Conservation (phyloP, 2,113 vertebrate genomes). For the Recurvirostra avosetta region DNA sequence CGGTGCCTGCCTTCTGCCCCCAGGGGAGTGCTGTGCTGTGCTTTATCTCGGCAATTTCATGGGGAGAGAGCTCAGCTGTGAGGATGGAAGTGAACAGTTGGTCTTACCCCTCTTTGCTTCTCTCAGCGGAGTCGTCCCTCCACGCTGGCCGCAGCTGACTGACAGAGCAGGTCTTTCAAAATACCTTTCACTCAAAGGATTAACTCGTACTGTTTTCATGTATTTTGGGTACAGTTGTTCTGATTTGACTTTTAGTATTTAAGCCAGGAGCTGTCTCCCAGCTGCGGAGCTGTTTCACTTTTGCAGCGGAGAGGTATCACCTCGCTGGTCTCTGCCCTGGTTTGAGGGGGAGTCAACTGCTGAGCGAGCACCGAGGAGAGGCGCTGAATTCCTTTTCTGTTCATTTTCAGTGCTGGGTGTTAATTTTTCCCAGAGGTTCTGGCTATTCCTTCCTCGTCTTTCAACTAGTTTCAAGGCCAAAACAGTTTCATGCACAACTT, state of each 20-base stretch:
- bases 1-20: neutral
- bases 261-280: neutral
- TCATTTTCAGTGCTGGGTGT: neutral
- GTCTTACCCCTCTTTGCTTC: neutral
- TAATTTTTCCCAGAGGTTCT: neutral
- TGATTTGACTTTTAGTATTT: neutral
- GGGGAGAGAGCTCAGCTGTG: neutral
- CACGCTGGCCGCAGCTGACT: neutral
- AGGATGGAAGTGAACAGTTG: neutral
- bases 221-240: neutral
- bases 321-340: no score
- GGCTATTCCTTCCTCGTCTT: neutral
- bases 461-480: neutral
- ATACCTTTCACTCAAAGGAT: neutral
- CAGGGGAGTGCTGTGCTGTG: neutral
- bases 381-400: fast-evolving
- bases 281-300: neutral
- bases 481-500: neutral
- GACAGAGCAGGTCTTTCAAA: neutral
- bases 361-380: fast-evolving
- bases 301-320: neutral
- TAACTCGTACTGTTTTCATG: fast-evolving
- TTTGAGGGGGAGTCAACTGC: fast-evolving
- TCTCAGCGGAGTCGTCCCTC: neutral
- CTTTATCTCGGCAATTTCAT: neutral